Base-by-base conservation (phyloP, 1,140 invertebrate genomes). In the Metaphire vulgaris region DNA sequence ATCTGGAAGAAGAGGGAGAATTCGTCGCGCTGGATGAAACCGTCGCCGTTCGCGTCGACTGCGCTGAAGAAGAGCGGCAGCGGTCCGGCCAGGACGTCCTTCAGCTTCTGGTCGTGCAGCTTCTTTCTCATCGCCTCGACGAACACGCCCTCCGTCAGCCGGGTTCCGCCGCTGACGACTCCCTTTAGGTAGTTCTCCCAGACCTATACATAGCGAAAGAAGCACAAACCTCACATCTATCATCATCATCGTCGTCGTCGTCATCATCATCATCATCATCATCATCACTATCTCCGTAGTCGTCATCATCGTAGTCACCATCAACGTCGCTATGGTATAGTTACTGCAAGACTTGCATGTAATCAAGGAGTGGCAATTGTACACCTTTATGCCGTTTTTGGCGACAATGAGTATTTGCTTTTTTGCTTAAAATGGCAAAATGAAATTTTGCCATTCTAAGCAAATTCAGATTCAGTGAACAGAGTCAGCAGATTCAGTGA, bases 41-140 rank as follows among this genome's bases (percentile, higher is more conserved):
- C 31, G 74, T 75, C 74, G 66, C 34, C 34, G 74, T 75, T 75
- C 0, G 74, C 26, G 74, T 75, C 74, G 67, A 75, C 74, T 29
- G 31, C 32, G n/a, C n/a, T n/a, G n/a, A n/a, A 75, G 66, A 75
- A 75, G 67, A 75, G 65, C 6, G 65, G 65, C 0, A 75, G 67
- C 6, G 74, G 74, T 6, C 65, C 74, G 26, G 33, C 32, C 65
- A 69, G 21, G 65, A 34, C 65, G 66, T 1, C 30, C 74, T 75
- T 75, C 74, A 75, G 30, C 33, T 41, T 0, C 1, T 29, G 74
- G 66, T 75, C 74, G 33, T 34, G 28, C n/a, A 33, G 29, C 67
- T 29, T n/a, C 65, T 33, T 68, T 68, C 28, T 56, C 74, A 75
- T 75, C 65, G 31, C 6, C 1, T 68, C 65, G 65, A 75, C 34